These are phyloP conservation scores for Patella pellucida DNA, from an alignment of 2,888 invertebrate genomes.

Conservation along the genomic window DNA sequence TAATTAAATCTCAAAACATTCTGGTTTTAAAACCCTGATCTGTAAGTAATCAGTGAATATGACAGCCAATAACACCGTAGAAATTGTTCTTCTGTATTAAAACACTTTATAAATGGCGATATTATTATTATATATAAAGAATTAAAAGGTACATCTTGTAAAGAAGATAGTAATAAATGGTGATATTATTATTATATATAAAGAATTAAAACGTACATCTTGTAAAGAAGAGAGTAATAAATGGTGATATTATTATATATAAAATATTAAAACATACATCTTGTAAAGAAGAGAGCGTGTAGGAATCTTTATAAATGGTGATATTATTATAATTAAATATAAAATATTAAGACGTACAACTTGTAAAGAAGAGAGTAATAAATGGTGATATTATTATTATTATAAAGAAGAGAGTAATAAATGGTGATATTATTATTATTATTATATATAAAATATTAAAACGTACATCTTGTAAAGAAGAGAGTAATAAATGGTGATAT, in stretches of 20 bases:
- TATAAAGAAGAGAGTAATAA: slow-evolving; percentile 42
- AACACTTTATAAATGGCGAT: too few species aligned
- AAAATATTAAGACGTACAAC: slow-evolving; percentile 43
- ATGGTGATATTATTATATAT: too few species aligned
- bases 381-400: too few species aligned
- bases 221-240: slow-evolving; percentile 45
- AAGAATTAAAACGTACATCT: slow-evolving; percentile 43
- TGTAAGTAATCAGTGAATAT: too few species aligned
- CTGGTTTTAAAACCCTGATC: too few species aligned
- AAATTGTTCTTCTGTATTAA: too few species aligned
- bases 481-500: slow-evolving; percentile 28
- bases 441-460: not conserved
- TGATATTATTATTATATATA: too few species aligned
- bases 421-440: too few species aligned
- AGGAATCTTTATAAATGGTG: slow-evolving; percentile 44
- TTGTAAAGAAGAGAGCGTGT: slow-evolving; percentile 48
- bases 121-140: too few species aligned
- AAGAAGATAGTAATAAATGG: slow-evolving; percentile 37
- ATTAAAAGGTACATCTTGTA: slow-evolving; percentile 49
- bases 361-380: slow-evolving; percentile 43
- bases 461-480: slow-evolving; percentile 51
- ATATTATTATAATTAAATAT: too few species aligned
- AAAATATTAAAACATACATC: slow-evolving; percentile 43
- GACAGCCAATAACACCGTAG: too few species aligned
- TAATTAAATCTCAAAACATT: too few species aligned